A percentile compares a stretch with the other conserved stretches of the same genome.
Evolutionary conservation across 2,113 vertebrate species (phyloP).

Genomic region (Panthera uncia): DNA sequence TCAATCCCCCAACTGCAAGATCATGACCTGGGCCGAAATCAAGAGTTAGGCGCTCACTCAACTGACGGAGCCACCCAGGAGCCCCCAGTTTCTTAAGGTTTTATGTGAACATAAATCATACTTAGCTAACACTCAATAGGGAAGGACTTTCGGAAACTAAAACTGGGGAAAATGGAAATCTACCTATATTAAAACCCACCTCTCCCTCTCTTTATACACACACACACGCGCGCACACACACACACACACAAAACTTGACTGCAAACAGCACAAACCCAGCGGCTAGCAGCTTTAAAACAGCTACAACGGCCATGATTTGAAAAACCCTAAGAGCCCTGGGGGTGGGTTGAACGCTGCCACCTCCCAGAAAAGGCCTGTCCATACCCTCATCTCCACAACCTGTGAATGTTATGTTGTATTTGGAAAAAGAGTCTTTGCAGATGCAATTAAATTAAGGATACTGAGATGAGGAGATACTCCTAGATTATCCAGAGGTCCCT

Average conservation of each 20-base stretch:
- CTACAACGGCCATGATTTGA: neutral
- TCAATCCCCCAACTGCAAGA: too few species aligned
- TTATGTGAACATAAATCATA: neutral
- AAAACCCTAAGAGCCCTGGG: neutral
- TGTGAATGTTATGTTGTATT: neutral
- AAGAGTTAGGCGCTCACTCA: too few species aligned
- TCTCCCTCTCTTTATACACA: neutral
- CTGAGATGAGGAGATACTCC: neutral
- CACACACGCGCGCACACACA: too few species aligned
- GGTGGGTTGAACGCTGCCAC: neutral
- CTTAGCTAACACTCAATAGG: neutral
- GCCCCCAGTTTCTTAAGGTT: neutral
- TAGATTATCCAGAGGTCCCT: neutral
- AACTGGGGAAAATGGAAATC: neutral
- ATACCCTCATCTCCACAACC: neutral
- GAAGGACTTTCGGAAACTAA: conserved; percentile 1
- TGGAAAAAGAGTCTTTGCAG: neutral
- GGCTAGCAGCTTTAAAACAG: neutral
- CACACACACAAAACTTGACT: neutral
- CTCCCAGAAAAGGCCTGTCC: neutral
- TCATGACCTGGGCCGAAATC: too few species aligned
- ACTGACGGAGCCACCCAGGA: too few species aligned
- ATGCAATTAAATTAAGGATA: neutral
- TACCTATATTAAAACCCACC: neutral
- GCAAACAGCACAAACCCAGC: neutral